Conservation (phyloP, 2,113 vertebrate genomes). For the Lasiurus borealis region DNA sequence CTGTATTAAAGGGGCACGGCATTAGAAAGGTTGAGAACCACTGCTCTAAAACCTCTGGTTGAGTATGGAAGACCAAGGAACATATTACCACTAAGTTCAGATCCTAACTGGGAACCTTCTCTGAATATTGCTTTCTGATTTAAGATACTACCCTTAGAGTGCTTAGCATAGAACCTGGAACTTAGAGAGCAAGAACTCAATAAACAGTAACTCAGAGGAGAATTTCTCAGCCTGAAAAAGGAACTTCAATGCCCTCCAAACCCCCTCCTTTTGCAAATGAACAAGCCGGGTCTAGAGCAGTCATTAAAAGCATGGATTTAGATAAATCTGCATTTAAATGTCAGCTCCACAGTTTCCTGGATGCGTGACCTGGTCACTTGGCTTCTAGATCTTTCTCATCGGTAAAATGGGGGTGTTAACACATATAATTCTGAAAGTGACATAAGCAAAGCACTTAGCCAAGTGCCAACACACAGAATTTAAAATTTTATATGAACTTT, state of each 20-base stretch:
- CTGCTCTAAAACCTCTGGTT: neutral
- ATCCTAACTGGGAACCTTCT: neutral
- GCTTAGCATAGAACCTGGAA: neutral
- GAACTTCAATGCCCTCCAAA: neutral
- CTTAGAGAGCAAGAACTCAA: neutral
- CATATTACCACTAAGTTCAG: neutral
- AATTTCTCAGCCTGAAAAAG: neutral
- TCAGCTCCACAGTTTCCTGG: neutral
- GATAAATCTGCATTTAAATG: neutral
- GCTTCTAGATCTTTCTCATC: neutral
- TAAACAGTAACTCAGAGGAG: neutral
- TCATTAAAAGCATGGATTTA: neutral
- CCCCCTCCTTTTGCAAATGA: neutral
- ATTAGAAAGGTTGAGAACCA: too few species aligned
- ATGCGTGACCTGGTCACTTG: neutral
- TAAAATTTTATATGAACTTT: neutral
- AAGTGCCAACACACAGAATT: neutral
- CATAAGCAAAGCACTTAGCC: neutral
- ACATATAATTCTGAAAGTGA: neutral
- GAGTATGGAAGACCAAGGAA: neutral
- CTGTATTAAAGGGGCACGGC: too few species aligned
- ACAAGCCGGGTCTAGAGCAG: neutral
- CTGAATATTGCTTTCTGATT: neutral
- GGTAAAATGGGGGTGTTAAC: neutral
- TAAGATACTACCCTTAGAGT: neutral